Conservation (phyloP, 2,888 invertebrate species). For the Fabriciana adippe region DNA sequence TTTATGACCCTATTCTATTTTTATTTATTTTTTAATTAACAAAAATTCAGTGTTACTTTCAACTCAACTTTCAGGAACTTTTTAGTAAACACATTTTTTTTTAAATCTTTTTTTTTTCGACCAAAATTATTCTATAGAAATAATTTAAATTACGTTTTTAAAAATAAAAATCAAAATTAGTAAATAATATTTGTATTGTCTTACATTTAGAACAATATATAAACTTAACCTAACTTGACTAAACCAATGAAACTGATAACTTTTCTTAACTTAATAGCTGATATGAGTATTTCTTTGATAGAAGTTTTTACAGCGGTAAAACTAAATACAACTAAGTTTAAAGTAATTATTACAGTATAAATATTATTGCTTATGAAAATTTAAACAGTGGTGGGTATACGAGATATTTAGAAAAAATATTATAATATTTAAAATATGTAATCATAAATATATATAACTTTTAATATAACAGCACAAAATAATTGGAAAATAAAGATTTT, state of each 20-base stretch:
- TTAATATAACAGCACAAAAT: no score
- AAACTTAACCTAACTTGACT: conserved; percentile 48
- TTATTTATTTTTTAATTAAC: no score
- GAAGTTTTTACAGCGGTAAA: conserved; percentile 47
- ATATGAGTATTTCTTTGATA: conserved; percentile 43
- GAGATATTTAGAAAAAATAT: not conserved
- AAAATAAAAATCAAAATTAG: conserved; percentile 31
- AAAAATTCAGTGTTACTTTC: no score
- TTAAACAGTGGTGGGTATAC: conserved; percentile 13
- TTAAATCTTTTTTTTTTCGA: no score
- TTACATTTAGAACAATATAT: conserved; percentile 53
- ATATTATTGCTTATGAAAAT: conserved; percentile 43
- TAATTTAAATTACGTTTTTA: no score
- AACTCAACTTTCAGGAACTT: no score
- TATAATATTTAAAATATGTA: not conserved
- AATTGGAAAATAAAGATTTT: no score
- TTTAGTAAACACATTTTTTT: no score
- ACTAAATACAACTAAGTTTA: conserved; percentile 53
- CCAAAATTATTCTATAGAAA: no score
- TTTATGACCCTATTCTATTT: no score
- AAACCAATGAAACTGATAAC: conserved; percentile 35
- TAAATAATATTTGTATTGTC: conserved; percentile 50
- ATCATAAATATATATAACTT: not conserved
- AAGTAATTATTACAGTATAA: conserved; percentile 49
- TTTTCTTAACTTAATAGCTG: conserved; percentile 35